Evolutionary conservation across 2,888 invertebrate genomes (phyloP).

Genomic region (Sceliomorpha sp.): DNA sequence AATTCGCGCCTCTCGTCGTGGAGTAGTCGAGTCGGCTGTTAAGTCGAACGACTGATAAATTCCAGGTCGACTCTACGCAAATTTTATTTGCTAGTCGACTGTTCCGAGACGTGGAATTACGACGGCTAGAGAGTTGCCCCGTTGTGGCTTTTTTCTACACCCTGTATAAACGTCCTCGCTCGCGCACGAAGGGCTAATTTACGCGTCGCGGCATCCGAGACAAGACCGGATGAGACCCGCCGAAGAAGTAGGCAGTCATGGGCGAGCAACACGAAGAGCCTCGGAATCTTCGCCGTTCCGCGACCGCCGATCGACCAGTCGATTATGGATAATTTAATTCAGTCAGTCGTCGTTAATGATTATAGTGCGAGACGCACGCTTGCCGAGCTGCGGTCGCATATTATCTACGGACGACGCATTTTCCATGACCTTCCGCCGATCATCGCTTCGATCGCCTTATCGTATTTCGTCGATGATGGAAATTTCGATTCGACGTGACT

Average conservation of each 20-base stretch:
- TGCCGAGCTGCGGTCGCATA: conserved; percentile 12
- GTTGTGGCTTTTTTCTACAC: conserved; percentile 42
- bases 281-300: conserved; percentile 60
- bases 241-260: conserved; percentile 57
- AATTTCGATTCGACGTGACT: no score
- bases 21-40: no score
- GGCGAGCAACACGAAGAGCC: conserved; percentile 63
- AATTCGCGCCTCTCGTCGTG: conserved; percentile 11
- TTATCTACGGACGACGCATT: conserved; percentile 48
- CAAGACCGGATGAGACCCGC: conserved; percentile 61
- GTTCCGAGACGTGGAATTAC: conserved; percentile 38
- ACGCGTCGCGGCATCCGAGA: conserved; percentile 44
- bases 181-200: conserved; percentile 51
- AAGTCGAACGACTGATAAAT: conserved; percentile 45
- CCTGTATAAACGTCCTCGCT: conserved; percentile 46
- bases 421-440: conserved; percentile 45
- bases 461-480: no score
- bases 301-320: conserved; percentile 62
- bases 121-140: conserved; percentile 15
- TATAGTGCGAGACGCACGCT: conserved; percentile 61
- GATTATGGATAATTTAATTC: conserved; percentile 77
- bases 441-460: no score
- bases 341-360: conserved; percentile 74
- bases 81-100: conserved; percentile 26
- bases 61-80: conserved; percentile 20